Percentiles rank a stretch among this genome's conserved stretches.
Conservation (phyloP, 2,797 vertebrate genomes). For the Lepus townsendii region DNA sequence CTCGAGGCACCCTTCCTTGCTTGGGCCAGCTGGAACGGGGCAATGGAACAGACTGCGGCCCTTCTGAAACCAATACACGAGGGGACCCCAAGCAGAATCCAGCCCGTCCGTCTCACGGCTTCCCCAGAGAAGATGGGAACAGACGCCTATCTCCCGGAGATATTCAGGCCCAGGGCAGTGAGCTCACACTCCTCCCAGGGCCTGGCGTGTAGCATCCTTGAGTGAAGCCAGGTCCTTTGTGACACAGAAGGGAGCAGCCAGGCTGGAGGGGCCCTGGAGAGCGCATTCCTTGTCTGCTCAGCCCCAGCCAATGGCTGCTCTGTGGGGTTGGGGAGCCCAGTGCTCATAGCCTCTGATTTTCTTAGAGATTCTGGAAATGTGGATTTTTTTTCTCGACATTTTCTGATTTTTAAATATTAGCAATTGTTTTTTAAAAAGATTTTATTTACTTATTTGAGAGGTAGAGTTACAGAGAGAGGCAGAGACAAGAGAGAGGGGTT, state of each 20-base stretch:
- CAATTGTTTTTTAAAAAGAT: neutral
- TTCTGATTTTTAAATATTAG: conserved; percentile 9
- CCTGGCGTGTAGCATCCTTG: neutral
- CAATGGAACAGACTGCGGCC: neutral
- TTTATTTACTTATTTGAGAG: no score
- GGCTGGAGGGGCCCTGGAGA: fast-evolving
- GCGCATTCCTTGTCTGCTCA: fast-evolving
- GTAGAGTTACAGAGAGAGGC: no score
- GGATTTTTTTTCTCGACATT: neutral
- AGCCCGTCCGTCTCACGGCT: neutral
- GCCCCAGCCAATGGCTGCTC: neutral
- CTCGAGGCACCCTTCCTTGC: neutral
- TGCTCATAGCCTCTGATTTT: neutral
- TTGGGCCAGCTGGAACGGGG: neutral
- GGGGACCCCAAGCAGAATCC: neutral
- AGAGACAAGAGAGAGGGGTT: no score
- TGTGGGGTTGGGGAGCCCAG: neutral
- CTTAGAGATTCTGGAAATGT: neutral
- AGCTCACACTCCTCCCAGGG: neutral
- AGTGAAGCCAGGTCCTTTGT: neutral
- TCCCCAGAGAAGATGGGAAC: neutral
- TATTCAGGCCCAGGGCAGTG: neutral
- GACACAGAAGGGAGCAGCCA: neutral
- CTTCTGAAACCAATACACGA: fast-evolving
- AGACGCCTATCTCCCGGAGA: neutral